Conservation (phyloP, 2,797 vertebrate genomes). For the Centroberyx gerrardi region DNA sequence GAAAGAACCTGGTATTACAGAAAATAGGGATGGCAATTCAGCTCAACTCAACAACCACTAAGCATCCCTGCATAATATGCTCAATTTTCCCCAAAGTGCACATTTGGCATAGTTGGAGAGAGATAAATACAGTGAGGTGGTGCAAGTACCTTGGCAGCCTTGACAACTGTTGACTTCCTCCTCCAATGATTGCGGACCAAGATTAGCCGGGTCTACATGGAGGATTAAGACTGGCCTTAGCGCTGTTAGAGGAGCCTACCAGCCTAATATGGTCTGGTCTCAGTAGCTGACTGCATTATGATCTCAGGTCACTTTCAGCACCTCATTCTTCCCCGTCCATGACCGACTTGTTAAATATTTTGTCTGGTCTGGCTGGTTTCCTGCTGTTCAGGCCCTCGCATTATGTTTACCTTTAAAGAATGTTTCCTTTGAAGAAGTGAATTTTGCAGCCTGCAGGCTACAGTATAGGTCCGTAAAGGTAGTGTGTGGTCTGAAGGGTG, state of each 20-base stretch:
- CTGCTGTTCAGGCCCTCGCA: conserved; percentile 31
- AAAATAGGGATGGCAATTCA: conserved; percentile 4
- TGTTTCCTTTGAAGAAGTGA: conserved; percentile 29
- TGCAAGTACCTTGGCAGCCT: conserved; percentile 13
- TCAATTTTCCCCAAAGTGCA: conserved; percentile 15
- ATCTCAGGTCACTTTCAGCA: conserved; percentile 67
- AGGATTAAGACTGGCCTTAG: conserved; percentile 40
- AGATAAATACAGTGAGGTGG: conserved; percentile 9
- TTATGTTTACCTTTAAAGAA: not conserved
- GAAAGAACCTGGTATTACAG: not conserved
- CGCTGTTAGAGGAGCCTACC: conserved; percentile 26
- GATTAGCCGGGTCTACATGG: conserved; percentile 23
- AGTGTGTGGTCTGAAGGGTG: conserved; percentile 39
- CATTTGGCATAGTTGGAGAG: not conserved
- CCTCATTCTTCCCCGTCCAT: conserved; percentile 51
- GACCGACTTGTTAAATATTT: conserved; percentile 49
- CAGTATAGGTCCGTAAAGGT: conserved; percentile 34
- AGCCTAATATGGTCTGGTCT: conserved; percentile 52
- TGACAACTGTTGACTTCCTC: not conserved
- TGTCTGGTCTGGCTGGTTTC: conserved; percentile 60
- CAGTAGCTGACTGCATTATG: conserved; percentile 43
- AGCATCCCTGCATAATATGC: conserved; percentile 7
- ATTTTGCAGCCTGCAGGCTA: conserved; percentile 57
- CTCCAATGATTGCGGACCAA: conserved; percentile 12
- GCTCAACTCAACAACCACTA: not conserved